phyloP scores from a whole-genome alignment of 2,113 vertebrate genomes.

The Numenius arquata region DNA sequence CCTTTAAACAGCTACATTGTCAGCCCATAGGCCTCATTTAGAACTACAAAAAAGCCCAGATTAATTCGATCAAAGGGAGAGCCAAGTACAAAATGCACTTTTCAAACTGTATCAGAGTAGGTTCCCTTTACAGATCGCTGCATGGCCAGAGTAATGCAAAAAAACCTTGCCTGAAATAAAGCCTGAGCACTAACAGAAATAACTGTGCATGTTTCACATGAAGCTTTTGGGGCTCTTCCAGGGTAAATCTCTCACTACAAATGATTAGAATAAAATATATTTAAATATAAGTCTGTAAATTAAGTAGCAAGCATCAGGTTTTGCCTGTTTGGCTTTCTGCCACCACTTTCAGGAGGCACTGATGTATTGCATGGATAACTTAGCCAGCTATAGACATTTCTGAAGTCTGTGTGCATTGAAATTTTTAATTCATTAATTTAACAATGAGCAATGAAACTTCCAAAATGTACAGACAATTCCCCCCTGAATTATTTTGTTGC shows the following conservation, averaged over 20 bases:
- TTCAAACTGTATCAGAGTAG: constrained; percentile 83
- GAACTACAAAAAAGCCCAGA: constrained; percentile 82
- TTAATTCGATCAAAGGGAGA: constrained; percentile 85
- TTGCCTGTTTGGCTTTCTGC: not conserved
- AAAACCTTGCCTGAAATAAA: constrained; percentile 60
- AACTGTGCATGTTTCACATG: constrained; percentile 51
- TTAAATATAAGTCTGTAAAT: constrained; percentile 62
- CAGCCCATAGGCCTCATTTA: constrained; percentile 80
- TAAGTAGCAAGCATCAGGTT: not conserved
- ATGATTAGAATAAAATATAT: constrained; percentile 57
- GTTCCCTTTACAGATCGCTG: constrained; percentile 77
- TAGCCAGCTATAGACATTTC: not conserved
- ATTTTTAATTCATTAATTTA: not conserved
- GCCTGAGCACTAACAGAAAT: constrained; percentile 52
- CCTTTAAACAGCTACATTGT: constrained; percentile 87
- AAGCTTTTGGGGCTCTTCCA: constrained; percentile 40
- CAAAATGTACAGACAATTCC: not conserved
- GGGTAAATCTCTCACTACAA: constrained; percentile 51
- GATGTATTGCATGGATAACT: not conserved
- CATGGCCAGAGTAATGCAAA: constrained; percentile 60
- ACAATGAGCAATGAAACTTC: not conserved
- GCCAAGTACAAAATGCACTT: constrained; percentile 85
- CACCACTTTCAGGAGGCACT: not conserved
- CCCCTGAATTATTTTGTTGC: not conserved
- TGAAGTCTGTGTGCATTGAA: not conserved